Conservation (phyloP, 2,797 vertebrate species). For the Sciaenops ocellatus region DNA sequence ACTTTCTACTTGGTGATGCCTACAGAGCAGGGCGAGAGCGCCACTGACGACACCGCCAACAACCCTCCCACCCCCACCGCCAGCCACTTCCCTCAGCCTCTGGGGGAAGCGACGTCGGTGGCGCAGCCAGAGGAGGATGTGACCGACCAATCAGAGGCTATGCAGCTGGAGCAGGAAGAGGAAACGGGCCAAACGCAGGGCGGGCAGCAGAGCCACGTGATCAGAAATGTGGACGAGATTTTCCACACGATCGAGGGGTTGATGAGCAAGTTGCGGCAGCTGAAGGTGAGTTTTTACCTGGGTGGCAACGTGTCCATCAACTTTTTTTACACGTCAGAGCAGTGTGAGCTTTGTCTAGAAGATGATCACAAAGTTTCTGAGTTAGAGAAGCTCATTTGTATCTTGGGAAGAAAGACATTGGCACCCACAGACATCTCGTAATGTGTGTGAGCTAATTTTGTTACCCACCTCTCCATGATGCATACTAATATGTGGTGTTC, state of each 20-base stretch:
- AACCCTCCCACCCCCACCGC: constrained; percentile 61
- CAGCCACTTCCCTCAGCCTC: constrained; percentile 47
- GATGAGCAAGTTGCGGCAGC: constrained; percentile 81
- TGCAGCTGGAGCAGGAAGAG: constrained; percentile 38
- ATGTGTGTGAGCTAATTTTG: no score
- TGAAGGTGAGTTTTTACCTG: constrained; percentile 76
- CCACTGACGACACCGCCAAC: constrained; percentile 73
- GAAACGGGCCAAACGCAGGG: constrained; percentile 50
- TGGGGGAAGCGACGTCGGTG: constrained; percentile 53
- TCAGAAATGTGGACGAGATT: constrained; percentile 84
- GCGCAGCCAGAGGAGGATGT: constrained; percentile 32
- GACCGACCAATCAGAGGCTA: constrained; percentile 46
- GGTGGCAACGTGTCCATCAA: no score
- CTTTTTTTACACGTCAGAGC: not conserved
- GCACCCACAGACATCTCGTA: no score
- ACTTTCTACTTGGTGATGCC: constrained; percentile 85
- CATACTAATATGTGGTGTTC: no score
- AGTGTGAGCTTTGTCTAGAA: no score
- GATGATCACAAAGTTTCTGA: no score
- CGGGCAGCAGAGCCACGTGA: constrained; percentile 66
- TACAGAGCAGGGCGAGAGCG: constrained; percentile 77
- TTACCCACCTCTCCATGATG: no score
- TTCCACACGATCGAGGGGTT: constrained; percentile 84
- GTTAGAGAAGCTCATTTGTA: no score
- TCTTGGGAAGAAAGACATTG: no score